Evolutionary conservation across 2,888 invertebrate genomes (phyloP).

Genomic region (Candidula unifasciata): DNA sequence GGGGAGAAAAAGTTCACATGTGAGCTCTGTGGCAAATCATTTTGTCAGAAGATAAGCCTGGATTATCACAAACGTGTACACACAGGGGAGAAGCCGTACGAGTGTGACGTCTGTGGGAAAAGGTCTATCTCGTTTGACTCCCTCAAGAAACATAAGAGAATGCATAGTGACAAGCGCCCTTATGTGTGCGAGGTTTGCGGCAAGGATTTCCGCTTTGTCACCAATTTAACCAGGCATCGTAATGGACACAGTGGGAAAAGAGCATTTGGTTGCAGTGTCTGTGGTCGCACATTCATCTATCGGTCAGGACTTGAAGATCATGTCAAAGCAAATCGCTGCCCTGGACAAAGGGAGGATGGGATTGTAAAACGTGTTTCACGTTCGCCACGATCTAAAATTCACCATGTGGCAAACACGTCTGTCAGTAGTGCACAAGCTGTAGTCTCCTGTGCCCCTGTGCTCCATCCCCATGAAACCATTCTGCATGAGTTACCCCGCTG

Average conservation of each 20-base stretch:
- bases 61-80: slow-evolving; percentile 22
- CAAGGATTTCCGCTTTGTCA: background rate
- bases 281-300: slow-evolving; percentile 26
- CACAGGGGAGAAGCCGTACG: background rate
- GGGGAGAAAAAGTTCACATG: slow-evolving; percentile 26
- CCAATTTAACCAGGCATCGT: slow-evolving; percentile 28
- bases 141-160: slow-evolving; percentile 4
- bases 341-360: slow-evolving; percentile 30
- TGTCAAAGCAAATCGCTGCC: too few species aligned
- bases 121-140: background rate
- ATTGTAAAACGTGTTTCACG: background rate
- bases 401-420: background rate
- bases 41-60: slow-evolving; percentile 18
- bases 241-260: slow-evolving; percentile 24
- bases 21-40: slow-evolving; percentile 21
- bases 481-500: slow-evolving; percentile 23
- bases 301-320: slow-evolving; percentile 18
- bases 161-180: slow-evolving; percentile 22
- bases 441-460: background rate
- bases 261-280: slow-evolving; percentile 25
- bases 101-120: slow-evolving; percentile 35
- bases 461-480: background rate
- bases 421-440: background rate
- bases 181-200: slow-evolving; percentile 30
- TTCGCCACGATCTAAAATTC: slow-evolving; percentile 2